phyloP scores from a whole-genome alignment of 2,888 invertebrate species.

The Cataglyphis livida region DNA sequence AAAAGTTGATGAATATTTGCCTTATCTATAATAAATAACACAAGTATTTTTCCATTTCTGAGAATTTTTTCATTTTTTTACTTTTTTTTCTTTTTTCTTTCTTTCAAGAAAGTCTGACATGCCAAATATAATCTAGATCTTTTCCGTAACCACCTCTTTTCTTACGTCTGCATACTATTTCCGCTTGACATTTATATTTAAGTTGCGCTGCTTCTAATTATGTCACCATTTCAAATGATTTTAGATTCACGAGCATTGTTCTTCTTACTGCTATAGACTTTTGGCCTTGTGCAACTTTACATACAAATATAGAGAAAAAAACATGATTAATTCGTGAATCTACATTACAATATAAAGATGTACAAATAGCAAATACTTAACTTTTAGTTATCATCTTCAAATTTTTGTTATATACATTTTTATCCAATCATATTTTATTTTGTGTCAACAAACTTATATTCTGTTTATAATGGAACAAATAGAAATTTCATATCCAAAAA shows the following conservation, averaged over 20 bases:
- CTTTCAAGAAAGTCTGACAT: slow-evolving; percentile 32
- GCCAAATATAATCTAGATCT: slow-evolving; percentile 46
- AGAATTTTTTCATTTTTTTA: background rate
- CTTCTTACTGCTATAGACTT: slow-evolving; percentile 21
- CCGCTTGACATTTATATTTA: slow-evolving; percentile 78
- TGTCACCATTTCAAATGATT: slow-evolving; percentile 77
- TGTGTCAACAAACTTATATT: background rate
- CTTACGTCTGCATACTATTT: slow-evolving; percentile 31
- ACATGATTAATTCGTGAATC: background rate
- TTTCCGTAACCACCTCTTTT: slow-evolving; percentile 35
- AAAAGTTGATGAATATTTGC: slow-evolving; percentile 6
- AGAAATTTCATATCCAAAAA: slow-evolving; percentile 2
- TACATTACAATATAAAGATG: background rate
- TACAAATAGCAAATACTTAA: background rate
- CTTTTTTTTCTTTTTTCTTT: background rate
- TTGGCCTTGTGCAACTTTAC: slow-evolving; percentile 9
- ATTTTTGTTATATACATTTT: background rate
- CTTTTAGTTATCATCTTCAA: background rate
- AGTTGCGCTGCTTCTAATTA: slow-evolving; percentile 80
- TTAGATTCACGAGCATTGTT: slow-evolving; percentile 76
- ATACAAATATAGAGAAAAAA: background rate
- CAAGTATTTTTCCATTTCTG: slow-evolving; percentile 15
- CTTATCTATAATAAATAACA: slow-evolving; percentile 26
- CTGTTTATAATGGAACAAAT: background rate
- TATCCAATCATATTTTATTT: background rate